phyloP scores from a whole-genome alignment of 2,888 invertebrate genomes.

The Tachina fera region DNA sequence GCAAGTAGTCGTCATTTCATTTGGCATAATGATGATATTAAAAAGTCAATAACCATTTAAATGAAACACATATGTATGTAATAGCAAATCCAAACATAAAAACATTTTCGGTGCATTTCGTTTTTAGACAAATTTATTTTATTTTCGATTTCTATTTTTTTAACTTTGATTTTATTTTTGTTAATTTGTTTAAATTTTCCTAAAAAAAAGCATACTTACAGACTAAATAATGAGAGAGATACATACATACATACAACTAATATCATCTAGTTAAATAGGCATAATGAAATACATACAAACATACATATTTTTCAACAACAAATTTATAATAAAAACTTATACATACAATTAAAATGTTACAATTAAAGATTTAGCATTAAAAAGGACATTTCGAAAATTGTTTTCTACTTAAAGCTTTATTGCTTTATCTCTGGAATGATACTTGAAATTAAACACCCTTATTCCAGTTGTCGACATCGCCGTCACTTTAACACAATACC shows the following conservation, averaged over 20 bases:
- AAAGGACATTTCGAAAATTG: neutral
- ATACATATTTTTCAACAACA: neutral
- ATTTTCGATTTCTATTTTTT: slow-evolving; percentile 41
- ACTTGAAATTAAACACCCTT: too few relatives aligned
- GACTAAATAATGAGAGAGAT: slow-evolving; percentile 43
- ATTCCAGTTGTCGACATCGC: too few relatives aligned
- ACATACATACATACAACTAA: slow-evolving; percentile 16
- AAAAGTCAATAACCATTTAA: slow-evolving; percentile 12
- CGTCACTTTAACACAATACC: too few relatives aligned
- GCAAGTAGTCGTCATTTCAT: slow-evolving; percentile 58
- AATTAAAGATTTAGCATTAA: neutral
- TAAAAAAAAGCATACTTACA: slow-evolving; percentile 59
- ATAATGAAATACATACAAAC: slow-evolving; percentile 17
- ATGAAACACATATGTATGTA: neutral
- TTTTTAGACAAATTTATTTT: slow-evolving; percentile 51
- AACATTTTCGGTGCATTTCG: slow-evolving; percentile 13
- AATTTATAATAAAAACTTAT: neutral
- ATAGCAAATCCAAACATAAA: neutral
- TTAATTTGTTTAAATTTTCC: slow-evolving; percentile 60
- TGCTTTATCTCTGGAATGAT: too few relatives aligned
- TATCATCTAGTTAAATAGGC: slow-evolving; percentile 15
- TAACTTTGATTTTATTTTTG: slow-evolving; percentile 8
- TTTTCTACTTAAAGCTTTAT: neutral
- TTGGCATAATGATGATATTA: slow-evolving; percentile 37
- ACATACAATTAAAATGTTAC: neutral